phyloP scores from a whole-genome alignment of 2,888 invertebrate genomes.

The Colletes collaris region DNA sequence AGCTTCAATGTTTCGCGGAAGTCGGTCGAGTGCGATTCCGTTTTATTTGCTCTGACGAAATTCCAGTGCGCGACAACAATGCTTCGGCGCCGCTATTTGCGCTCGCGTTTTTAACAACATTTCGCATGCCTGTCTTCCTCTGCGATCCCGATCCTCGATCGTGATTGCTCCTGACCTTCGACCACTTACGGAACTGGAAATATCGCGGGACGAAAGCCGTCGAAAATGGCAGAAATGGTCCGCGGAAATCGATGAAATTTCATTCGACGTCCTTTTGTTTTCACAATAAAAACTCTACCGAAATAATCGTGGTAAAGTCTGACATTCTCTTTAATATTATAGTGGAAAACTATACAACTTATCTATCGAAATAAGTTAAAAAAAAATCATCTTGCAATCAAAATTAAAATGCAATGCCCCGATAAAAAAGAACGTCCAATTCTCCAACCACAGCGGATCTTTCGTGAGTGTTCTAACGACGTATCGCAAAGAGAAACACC shows the following conservation, averaged over 20 bases:
- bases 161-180: slow-evolving; percentile 1
- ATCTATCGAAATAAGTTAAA: too few relatives aligned
- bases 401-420: too few relatives aligned
- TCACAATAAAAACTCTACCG: too few relatives aligned
- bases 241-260: background rate
- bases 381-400: too few relatives aligned
- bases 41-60: slow-evolving; percentile 51
- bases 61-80: slow-evolving; percentile 38
- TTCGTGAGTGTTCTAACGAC: too few relatives aligned
- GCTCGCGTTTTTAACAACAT: slow-evolving; percentile 38
- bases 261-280: background rate
- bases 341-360: too few relatives aligned
- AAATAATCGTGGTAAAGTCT: too few relatives aligned
- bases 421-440: too few relatives aligned
- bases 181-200: background rate
- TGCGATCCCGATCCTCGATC: background rate
- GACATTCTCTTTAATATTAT: too few relatives aligned
- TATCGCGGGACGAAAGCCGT: background rate
- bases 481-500: slow-evolving; percentile 38
- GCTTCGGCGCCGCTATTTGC: slow-evolving; percentile 15
- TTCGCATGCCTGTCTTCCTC: slow-evolving; percentile 16
- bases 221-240: background rate
- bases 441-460: too few relatives aligned
- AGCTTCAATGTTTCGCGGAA: slow-evolving; percentile 42
- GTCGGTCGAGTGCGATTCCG: slow-evolving; percentile 51